Conservation (phyloP, 2,888 invertebrate genomes). For the Hirudinaria manillensis region DNA sequence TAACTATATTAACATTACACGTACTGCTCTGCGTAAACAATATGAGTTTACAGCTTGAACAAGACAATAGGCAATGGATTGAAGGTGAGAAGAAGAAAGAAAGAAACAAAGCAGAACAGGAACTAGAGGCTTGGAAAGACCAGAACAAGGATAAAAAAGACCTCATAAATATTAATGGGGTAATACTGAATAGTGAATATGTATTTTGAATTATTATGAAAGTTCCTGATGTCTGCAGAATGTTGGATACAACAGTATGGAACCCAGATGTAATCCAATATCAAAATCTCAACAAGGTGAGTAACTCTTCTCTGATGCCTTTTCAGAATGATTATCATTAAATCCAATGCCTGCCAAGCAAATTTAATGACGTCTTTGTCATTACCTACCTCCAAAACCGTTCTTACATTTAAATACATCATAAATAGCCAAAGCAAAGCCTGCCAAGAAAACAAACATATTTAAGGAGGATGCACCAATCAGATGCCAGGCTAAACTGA, state of each 20-base stretch:
- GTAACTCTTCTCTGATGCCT: too few relatives aligned
- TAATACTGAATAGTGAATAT: neutral
- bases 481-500: conserved; percentile 61
- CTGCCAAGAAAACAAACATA: conserved; percentile 38
- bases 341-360: neutral
- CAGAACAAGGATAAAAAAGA: conserved; percentile 38
- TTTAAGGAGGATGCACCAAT: conserved; percentile 46
- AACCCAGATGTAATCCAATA: too few relatives aligned
- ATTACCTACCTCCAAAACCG: neutral
- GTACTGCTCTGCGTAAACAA: neutral
- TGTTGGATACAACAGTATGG: too few relatives aligned
- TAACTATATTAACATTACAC: neutral
- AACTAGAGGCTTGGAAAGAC: conserved; percentile 61
- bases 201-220: too few relatives aligned
- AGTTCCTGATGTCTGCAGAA: too few relatives aligned
- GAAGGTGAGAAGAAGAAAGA: conserved; percentile 63
- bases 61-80: conserved; percentile 62
- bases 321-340: too few relatives aligned
- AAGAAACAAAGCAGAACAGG: conserved; percentile 63
- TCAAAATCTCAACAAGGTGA: too few relatives aligned
- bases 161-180: conserved; percentile 36
- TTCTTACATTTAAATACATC: neutral
- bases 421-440: neutral
- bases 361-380: neutral
- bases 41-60: conserved; percentile 54